phyloP scores from a whole-genome alignment of 2,113 vertebrate species.

The Xiphorhynchus elegans region DNA sequence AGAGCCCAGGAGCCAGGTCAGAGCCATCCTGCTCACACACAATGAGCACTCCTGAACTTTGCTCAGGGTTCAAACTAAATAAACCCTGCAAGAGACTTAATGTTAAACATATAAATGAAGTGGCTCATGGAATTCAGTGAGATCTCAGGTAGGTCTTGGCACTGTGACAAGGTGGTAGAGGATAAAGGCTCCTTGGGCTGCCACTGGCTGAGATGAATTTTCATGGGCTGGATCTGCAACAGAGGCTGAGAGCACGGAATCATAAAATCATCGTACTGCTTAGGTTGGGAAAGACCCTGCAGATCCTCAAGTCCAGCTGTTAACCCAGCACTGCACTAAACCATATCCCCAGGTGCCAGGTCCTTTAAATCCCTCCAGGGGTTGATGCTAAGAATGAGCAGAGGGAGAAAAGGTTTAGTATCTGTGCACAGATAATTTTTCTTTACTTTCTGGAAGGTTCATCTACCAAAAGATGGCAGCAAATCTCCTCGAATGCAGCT shows the following conservation, averaged over 20 bases:
- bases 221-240: not conserved
- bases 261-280: not conserved
- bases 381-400: not conserved
- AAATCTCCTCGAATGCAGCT: not conserved
- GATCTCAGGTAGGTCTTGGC: not conserved
- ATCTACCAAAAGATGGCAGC: slow-evolving; percentile 68
- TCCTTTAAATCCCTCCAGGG: not conserved
- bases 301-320: not conserved
- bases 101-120: not conserved
- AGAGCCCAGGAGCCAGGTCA: rapidly evolving
- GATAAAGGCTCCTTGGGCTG: not conserved
- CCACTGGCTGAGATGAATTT: not conserved
- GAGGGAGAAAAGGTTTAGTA: not conserved
- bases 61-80: not conserved
- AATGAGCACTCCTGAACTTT: not conserved
- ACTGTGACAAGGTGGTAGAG: not conserved
- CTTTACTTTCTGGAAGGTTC: not conserved
- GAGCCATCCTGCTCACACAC: not conserved
- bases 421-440: not conserved
- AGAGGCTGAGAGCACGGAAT: not conserved
- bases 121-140: not conserved
- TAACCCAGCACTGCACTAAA: not conserved
- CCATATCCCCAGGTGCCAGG: not conserved
- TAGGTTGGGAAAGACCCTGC: not conserved
- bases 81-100: not conserved